These are phyloP conservation scores for Drosophila nasuta DNA, from an alignment of 1,140 invertebrate genomes.

Conservation along the genomic window DNA sequence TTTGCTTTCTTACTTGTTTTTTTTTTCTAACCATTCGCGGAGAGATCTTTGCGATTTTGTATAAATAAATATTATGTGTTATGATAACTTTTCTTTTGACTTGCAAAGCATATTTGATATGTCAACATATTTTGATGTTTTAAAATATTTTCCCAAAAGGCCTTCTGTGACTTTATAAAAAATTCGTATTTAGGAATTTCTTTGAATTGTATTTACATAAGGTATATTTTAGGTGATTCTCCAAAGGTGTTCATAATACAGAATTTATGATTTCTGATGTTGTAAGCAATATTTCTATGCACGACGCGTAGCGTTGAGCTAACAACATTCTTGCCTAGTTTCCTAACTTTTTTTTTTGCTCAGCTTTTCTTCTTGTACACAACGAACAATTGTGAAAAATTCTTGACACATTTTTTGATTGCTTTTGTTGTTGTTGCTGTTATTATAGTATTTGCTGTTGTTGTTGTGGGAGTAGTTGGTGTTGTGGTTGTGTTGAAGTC, in stretches of 20 bases:
- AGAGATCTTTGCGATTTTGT: no score
- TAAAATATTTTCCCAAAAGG: no score
- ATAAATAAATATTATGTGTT: no score
- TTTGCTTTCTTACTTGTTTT: no score
- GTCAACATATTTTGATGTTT: no score
- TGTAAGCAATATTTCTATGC: background rate
- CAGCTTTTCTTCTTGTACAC: background rate
- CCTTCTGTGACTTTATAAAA: no score
- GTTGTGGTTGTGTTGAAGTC: slow-evolving; percentile 71
- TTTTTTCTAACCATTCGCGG: no score
- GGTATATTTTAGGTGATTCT: no score
- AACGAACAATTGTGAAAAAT: slow-evolving; percentile 32
- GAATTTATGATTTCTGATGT: background rate
- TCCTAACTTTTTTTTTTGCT: background rate
- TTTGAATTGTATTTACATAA: no score
- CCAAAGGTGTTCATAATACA: background rate
- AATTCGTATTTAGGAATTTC: no score
- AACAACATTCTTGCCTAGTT: background rate
- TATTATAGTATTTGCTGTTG: background rate
- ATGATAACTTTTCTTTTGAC: no score
- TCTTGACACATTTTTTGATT: slow-evolving; percentile 57
- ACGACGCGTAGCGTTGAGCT: background rate
- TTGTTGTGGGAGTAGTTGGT: slow-evolving; percentile 15
- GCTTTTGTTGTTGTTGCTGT: slow-evolving; percentile 25
- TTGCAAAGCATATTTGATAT: no score